Conservation (phyloP, 2,888 invertebrate genomes). For the Idaea aversata region DNA sequence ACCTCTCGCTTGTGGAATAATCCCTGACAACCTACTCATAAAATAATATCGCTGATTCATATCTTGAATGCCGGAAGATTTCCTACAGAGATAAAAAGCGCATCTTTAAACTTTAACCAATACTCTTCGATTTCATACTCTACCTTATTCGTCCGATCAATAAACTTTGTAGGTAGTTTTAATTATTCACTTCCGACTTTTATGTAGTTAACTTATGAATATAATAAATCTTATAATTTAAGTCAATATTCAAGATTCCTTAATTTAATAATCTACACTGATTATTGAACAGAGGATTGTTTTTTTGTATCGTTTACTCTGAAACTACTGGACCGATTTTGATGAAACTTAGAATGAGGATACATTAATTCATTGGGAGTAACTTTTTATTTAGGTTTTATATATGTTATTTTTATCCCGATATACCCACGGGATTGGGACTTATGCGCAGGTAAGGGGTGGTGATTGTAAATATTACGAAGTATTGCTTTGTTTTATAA, state of each 20-base stretch:
- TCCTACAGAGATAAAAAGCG: neutral
- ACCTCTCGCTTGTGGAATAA: neutral
- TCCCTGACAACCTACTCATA: neutral
- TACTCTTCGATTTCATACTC: neutral
- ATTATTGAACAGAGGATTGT: too few relatives aligned
- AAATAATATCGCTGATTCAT: neutral
- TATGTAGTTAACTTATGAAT: neutral
- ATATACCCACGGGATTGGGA: neutral
- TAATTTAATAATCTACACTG: too few relatives aligned
- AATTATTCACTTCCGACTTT: neutral
- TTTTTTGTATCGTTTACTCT: too few relatives aligned
- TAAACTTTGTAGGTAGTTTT: neutral
- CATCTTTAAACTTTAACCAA: neutral
- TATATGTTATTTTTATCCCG: too few relatives aligned
- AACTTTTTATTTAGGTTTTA: too few relatives aligned
- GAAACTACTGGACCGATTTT: too few relatives aligned
- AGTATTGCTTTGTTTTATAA: neutral
- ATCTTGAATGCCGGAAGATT: neutral
- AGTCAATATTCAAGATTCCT: neutral
- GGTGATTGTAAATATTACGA: conserved; percentile 1
- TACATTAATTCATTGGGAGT: too few relatives aligned
- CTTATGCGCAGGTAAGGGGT: conserved; percentile 5
- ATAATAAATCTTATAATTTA: neutral
- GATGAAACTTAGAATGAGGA: too few relatives aligned
- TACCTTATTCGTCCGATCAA: neutral